phyloP scores from a whole-genome alignment of 2,797 vertebrate genomes.

The Myotis vivesi region DNA sequence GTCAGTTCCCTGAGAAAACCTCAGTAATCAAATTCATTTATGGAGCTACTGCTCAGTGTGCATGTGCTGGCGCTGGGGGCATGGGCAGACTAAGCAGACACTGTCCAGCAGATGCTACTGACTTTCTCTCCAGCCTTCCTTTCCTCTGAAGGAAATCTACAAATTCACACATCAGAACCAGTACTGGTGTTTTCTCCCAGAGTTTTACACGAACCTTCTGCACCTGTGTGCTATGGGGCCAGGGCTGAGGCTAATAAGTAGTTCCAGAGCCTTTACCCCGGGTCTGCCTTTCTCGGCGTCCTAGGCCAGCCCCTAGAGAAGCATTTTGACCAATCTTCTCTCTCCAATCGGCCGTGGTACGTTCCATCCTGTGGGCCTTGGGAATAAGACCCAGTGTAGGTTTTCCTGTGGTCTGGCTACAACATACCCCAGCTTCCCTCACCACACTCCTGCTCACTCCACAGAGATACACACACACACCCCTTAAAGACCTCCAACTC shows the following conservation, averaged over 20 bases:
- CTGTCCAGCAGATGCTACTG: not conserved
- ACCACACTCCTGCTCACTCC: not conserved
- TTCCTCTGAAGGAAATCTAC: not conserved
- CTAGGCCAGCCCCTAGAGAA: not conserved
- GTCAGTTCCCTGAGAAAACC: not conserved
- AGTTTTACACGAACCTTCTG: not conserved
- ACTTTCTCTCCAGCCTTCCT: not conserved
- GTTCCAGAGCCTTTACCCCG: not conserved
- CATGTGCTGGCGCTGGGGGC: not conserved
- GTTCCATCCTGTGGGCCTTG: not conserved
- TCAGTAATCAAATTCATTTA: not conserved
- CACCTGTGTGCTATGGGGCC: not conserved
- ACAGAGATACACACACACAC: not conserved
- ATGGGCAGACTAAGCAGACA: not conserved
- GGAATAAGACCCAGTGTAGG: not conserved
- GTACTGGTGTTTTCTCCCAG: not conserved
- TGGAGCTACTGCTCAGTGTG: not conserved
- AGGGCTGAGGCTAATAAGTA: not conserved
- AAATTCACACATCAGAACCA: not conserved
- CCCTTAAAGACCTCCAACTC: not conserved
- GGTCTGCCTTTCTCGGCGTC: not conserved
- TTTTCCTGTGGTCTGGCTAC: not conserved
- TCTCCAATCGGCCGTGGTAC: not conserved
- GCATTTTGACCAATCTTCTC: not conserved
- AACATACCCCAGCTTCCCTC: not conserved